Percentiles rank a stretch among this genome's conserved stretches.
phyloP scores from a whole-genome alignment of 2,888 invertebrate genomes.

The Leucoma salicis region DNA sequence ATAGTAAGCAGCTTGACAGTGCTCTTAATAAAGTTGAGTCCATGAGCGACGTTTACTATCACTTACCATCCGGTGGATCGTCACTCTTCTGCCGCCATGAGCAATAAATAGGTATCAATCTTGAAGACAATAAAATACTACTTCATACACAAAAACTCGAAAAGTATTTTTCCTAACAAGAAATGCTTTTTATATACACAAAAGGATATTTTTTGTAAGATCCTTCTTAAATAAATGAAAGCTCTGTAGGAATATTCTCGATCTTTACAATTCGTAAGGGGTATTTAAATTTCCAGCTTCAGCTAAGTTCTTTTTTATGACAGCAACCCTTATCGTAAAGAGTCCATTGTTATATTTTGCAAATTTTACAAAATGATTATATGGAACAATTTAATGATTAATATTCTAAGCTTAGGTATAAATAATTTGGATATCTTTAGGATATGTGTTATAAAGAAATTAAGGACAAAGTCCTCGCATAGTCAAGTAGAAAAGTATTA shows the following conservation, averaged over 20 bases:
- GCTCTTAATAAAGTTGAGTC: no score
- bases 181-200: not conserved
- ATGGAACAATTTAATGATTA: not conserved
- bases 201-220: not conserved
- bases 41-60: no score
- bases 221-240: not conserved
- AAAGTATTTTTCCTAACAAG: not conserved
- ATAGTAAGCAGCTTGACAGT: no score
- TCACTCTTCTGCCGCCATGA: no score
- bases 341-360: not conserved
- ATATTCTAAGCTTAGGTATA: not conserved
- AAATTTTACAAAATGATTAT: not conserved
- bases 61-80: no score
- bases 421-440: not conserved
- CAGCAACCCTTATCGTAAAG: not conserved
- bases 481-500: no score
- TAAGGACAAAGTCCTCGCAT: no score
- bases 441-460: no score
- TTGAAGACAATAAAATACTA: no score
- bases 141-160: no score
- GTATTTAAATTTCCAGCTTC: not conserved
- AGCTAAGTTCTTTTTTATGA: not conserved
- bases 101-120: no score
- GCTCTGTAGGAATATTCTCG: not conserved
- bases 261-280: not conserved